phyloP scores from a whole-genome alignment of 2,888 invertebrate species.

The Xylota sylvarum region DNA sequence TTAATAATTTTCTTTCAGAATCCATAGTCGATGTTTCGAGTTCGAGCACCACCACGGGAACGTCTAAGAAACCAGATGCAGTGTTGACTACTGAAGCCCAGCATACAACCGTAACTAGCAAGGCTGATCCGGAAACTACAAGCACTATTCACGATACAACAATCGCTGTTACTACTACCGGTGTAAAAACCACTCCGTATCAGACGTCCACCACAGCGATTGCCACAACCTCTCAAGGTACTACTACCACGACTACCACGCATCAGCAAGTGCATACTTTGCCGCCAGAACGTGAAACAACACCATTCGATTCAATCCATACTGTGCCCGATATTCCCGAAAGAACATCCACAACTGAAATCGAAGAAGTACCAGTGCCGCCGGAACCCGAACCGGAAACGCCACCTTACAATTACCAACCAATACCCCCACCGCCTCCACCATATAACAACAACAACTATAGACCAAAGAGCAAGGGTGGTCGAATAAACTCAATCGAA shows the following conservation, averaged over 20 bases:
- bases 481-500: slow-evolving; percentile 88
- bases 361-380: slow-evolving; percentile 79
- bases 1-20: slow-evolving; percentile 56
- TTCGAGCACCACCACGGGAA: slow-evolving; percentile 78
- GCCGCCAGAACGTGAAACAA: slow-evolving; percentile 82
- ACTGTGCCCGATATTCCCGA: slow-evolving; percentile 78
- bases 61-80: slow-evolving; percentile 81
- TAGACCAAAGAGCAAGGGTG: slow-evolving; percentile 84
- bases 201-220: slow-evolving; percentile 76
- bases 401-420: slow-evolving; percentile 80
- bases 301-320: slow-evolving; percentile 81
- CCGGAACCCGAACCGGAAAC: slow-evolving; percentile 79
- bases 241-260: slow-evolving; percentile 81
- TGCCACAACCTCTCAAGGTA: slow-evolving; percentile 78
- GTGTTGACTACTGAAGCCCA: slow-evolving; percentile 86
- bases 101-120: slow-evolving; percentile 83
- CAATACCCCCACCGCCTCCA: slow-evolving; percentile 81
- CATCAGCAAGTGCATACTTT: slow-evolving; percentile 82
- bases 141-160: slow-evolving; percentile 80
- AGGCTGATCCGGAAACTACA: slow-evolving; percentile 78
- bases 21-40: slow-evolving; percentile 71
- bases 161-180: slow-evolving; percentile 79
- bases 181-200: slow-evolving; percentile 67
- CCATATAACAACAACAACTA: slow-evolving; percentile 82
- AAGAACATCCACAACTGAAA: slow-evolving; percentile 78